Conservation (phyloP, 2,888 invertebrate genomes). For the Arrhopalites spinosus region DNA sequence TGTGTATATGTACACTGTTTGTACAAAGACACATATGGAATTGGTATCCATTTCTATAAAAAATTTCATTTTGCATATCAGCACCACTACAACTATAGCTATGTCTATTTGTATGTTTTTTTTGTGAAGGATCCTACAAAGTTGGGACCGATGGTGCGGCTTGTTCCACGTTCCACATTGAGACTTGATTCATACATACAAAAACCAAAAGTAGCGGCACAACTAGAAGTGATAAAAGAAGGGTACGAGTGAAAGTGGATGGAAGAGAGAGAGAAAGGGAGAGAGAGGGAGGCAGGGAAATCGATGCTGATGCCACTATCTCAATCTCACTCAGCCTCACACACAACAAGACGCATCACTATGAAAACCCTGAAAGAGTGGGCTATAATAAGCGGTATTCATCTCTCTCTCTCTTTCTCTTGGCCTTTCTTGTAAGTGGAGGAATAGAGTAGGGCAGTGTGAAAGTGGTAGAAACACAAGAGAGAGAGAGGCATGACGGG, state of each 20-base stretch:
- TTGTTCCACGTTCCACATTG: too few relatives aligned
- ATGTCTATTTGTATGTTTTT: neutral
- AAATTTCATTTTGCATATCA: too few relatives aligned
- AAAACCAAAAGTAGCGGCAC: neutral
- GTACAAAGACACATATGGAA: too few relatives aligned
- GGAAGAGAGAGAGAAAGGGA: conserved; percentile 2
- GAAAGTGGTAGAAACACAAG: neutral
- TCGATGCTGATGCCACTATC: conserved; percentile 29
- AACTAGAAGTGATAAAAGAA: conserved; percentile 23
- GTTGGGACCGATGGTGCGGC: too few relatives aligned
- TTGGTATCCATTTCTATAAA: too few relatives aligned
- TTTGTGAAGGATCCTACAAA: too few relatives aligned
- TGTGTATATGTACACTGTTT: too few relatives aligned
- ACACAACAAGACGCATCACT: neutral
- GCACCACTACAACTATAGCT: too few relatives aligned
- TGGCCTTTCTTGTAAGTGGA: neutral
- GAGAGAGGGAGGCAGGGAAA: conserved; percentile 24
- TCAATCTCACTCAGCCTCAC: neutral
- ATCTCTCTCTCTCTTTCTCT: conserved; percentile 2
- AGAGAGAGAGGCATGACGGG: neutral
- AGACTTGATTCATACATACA: too few relatives aligned
- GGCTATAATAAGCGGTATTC: neutral
- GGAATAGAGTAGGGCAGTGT: neutral
- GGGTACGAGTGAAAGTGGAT: conserved; percentile 1
- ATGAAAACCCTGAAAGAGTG: neutral